phyloP scores from a whole-genome alignment of 2,113 vertebrate genomes.

The Hirundichthys speculiger region DNA sequence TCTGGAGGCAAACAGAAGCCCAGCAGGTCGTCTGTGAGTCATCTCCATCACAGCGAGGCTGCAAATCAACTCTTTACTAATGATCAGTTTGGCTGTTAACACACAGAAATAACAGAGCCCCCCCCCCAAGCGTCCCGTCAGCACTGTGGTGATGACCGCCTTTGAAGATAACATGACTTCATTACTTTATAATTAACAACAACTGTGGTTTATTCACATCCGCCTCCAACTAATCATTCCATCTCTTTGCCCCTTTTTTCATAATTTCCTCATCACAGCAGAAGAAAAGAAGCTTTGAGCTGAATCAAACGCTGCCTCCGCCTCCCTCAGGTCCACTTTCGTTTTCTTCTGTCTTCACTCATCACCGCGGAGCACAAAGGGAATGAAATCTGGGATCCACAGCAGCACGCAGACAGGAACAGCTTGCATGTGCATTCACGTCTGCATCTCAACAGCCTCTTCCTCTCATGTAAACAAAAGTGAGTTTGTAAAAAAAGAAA shows the following conservation, averaged over 20 bases:
- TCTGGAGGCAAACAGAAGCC: slow-evolving; percentile 39
- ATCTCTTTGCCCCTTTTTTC: too few relatives aligned
- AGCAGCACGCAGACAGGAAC: slow-evolving; percentile 72
- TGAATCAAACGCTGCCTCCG: not conserved
- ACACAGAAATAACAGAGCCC: not conserved
- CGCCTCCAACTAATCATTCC: not conserved
- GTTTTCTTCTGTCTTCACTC: slow-evolving; percentile 30
- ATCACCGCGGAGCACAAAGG: slow-evolving; percentile 23
- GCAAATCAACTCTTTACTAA: slow-evolving; percentile 27
- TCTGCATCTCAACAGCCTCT: slow-evolving; percentile 52
- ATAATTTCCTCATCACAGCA: too few relatives aligned
- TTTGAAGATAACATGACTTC: slow-evolving; percentile 28
- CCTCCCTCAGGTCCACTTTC: slow-evolving; percentile 19
- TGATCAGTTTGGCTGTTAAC: slow-evolving; percentile 30
- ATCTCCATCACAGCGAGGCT: not conserved
- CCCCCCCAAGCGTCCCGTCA: slow-evolving; percentile 19
- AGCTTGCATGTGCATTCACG: slow-evolving; percentile 71
- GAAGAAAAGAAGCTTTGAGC: too few relatives aligned
- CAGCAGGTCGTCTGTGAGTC: slow-evolving; percentile 38
- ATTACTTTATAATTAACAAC: slow-evolving; percentile 41
- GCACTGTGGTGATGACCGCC: slow-evolving; percentile 2
- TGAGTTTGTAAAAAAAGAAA: slow-evolving; percentile 35
- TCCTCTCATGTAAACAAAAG: slow-evolving; percentile 60
- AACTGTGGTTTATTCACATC: slow-evolving; percentile 24
- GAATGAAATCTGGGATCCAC: slow-evolving; percentile 57